Percentiles rank a stretch among this genome's conserved stretches.
These are phyloP conservation scores for Volucella inflata DNA, from an alignment of 2,888 invertebrate genomes.

Conservation along the genomic window DNA sequence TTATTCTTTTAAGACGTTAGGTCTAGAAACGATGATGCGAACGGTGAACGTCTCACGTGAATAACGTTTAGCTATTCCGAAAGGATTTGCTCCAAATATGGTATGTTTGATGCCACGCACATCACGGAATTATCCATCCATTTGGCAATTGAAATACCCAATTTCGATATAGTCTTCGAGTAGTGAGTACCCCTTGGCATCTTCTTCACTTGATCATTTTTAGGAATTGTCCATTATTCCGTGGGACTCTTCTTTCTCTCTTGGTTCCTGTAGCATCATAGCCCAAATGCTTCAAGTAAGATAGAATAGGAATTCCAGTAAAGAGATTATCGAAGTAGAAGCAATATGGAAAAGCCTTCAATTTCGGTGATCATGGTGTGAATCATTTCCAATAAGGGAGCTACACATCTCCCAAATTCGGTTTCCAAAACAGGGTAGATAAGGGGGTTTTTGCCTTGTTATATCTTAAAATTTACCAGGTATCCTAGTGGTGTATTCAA, in stretches of 20 bases:
- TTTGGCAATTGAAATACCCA: conserved; percentile 8
- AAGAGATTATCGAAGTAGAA: conserved; percentile 5
- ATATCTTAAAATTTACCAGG: conserved; percentile 20
- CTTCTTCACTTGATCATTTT: conserved; percentile 16
- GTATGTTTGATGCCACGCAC: conserved; percentile 9
- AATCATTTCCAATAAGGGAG: conserved; percentile 23
- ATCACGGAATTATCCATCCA: background rate
- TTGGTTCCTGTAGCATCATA: conserved; percentile 6
- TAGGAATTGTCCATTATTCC: conserved; percentile 8
- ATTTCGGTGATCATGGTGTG: background rate
- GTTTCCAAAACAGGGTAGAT: background rate
- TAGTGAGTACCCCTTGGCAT: conserved; percentile 11
- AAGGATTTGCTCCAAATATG: conserved; percentile 2
- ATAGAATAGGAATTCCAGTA: conserved; percentile 5
- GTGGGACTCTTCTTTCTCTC: conserved; percentile 7
- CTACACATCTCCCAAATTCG: conserved; percentile 14
- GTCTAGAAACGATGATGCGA: conserved; percentile 14
- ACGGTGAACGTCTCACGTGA: conserved; percentile 17
- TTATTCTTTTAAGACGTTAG: conserved; percentile 17
- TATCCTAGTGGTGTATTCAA: background rate
- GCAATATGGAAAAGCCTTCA: conserved; percentile 4
- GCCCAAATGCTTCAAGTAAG: conserved; percentile 4
- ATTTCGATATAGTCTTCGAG: conserved; percentile 18
- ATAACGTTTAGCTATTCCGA: conserved; percentile 3
- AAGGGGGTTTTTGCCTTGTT: background rate